Evolutionary conservation across 92 coral and sea anemone genomes (phyloP), one percentile per base, ranked within the genome.

Genomic region (Scolanthus callimorphus): DNA sequence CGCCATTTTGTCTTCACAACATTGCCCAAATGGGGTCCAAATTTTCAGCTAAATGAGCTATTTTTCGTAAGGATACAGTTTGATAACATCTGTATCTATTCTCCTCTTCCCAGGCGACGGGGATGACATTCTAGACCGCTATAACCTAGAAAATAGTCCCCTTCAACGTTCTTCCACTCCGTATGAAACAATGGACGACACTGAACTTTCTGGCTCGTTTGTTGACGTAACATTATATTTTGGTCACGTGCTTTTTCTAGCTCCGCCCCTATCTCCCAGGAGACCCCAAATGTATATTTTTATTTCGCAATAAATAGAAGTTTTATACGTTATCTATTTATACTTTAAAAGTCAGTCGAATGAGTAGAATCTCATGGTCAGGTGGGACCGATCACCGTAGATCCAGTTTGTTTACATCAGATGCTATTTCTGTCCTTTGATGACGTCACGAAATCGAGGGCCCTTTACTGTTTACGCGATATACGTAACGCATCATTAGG

Each of bases 71-170:
- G 96, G 97, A 91, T 91, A 91, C 97, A 91, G 82, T 66, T 91
- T 91, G 62, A 91, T 84, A 39, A 91, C 97, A 65, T 91, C 97
- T 13, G 91, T 91, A 82, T 91, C 97, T 78, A 91, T 91, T 64
- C 97, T 85, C 64, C 97, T 88, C 80, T 91, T 91, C 80, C 97
- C 97, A 27, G 97, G 97, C 39, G 97, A 91, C 70, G 97, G 97
- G 76, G 97, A 91, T 70, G 97, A 91, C 97, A 91, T 91, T 72
- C 62, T 82, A 29, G 49, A 65, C 45, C 38, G 55, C 66, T 74
- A 43, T 43, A 56, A 67, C 64, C 62, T 55, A 63, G 28, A 55
- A 62, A 27, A 67, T 25, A 54, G 41, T 60, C 63, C 65, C 65
- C 26, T 29, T 21, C 47, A 71, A 71, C 58, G 51, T 26, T 55